Base-by-base conservation (phyloP, 2,113 vertebrate genomes). In the Nyctibius bracteatus region DNA sequence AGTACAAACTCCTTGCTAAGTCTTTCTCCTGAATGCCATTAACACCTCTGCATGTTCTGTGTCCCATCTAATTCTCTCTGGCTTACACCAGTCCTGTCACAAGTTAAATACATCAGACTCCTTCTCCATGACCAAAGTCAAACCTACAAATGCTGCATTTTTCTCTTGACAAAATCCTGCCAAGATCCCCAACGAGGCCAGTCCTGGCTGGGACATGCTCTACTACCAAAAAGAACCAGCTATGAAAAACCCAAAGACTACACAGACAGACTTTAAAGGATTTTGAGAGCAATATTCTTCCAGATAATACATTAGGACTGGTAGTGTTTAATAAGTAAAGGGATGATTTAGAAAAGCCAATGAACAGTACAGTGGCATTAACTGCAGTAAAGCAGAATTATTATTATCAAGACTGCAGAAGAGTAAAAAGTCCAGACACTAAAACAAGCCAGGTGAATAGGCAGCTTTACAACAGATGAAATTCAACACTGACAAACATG, bases 161-260 rank as follows among this genome's bases (percentile, higher is more conserved):
- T 83, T 58, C 66, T 82, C 46, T n/a, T n/a, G 63, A 81, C 20
- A 74, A 86, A 92, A 70, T 19, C 73, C 77, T 52, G 27, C 22
- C 0, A 2, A 47, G 49, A n/a, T n/a, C 31, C 35, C 47, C 0
- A 0, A 8, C 12, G 5, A n/a, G 43, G 30, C 49, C 71, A 31
- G 55, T n/a, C 63, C 68, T 41, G 63, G 15, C 55, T 54, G 67
- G 14, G 63, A 66, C 72, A 52, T 0, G 2, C 44, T 77, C 44
- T 67, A 10, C 31, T 46, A 39, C 43, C 55, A 63, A 33, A 65
- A 88, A 51, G 11, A 79, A 19, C 25, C 47, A 62, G 67, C 25
- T 47, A 39, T 0, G 2, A 59, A 46, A 86, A 81, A 2, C 18
- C 31, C 68, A 57, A 51, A 49, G 68, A 28, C 33, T 58, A 18